phyloP scores from a whole-genome alignment of 1,140 invertebrate species.

The Dufourea novaeangliae region DNA sequence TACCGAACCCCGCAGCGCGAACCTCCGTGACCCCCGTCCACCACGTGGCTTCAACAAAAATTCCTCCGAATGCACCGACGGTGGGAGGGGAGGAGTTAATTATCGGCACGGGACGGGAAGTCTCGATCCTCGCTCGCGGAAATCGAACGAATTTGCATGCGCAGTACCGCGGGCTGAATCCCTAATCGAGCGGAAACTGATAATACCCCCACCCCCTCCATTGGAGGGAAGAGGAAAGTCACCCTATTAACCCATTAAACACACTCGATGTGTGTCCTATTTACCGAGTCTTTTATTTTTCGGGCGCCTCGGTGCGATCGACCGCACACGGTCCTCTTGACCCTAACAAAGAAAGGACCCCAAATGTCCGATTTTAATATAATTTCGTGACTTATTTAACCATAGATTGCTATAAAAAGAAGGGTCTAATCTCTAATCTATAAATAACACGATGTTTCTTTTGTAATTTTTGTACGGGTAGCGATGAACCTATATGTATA shows the following conservation, averaged over 20 bases:
- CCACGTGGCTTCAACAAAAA: conserved; percentile 1
- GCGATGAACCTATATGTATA: too few species aligned
- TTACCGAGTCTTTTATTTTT: conserved; percentile 22
- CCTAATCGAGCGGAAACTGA: conserved; percentile 42
- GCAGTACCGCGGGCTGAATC: conserved; percentile 17
- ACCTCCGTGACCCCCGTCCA: neutral
- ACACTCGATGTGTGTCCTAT: conserved; percentile 9
- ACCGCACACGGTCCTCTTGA: too few species aligned
- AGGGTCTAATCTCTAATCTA: too few species aligned
- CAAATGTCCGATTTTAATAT: too few species aligned
- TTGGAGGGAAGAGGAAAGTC: conserved; percentile 20
- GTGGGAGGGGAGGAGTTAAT: neutral
- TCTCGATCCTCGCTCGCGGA: neutral
- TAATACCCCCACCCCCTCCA: too few species aligned
- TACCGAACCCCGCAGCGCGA: neutral
- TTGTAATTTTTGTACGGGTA: too few species aligned
- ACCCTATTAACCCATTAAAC: conserved; percentile 45
- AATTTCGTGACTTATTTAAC: too few species aligned
- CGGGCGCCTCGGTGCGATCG: too few species aligned
- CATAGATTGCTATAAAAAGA: too few species aligned
- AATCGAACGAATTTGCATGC: conserved; percentile 26
- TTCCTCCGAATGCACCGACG: neutral
- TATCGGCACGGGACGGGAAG: neutral
- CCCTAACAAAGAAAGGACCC: too few species aligned
- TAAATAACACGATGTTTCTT: too few species aligned